Evolutionary conservation across 2,797 vertebrate genomes (phyloP).

Genomic region (Acanthopagrus latus): DNA sequence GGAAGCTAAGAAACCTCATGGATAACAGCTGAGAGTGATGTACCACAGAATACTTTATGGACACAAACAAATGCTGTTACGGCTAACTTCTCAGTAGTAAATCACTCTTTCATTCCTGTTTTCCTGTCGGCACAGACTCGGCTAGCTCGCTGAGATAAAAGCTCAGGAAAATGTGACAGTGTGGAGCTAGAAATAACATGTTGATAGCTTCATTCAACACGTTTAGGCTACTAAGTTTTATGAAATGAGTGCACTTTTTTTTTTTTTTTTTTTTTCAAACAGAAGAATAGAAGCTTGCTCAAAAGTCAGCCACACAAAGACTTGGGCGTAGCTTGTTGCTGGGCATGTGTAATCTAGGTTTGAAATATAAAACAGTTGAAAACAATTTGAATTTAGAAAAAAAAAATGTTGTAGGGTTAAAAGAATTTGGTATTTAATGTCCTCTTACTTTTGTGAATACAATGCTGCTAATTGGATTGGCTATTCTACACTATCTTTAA

Average conservation of each 20-base stretch:
- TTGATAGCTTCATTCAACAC: too few species aligned
- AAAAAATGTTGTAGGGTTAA: background rate
- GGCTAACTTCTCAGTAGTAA: too few species aligned
- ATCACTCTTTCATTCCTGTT: background rate
- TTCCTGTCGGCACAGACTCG: conserved; percentile 10
- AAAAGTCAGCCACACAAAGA: background rate
- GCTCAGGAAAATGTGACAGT: conserved; percentile 5
- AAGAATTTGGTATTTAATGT: too few species aligned
- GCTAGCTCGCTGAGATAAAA: conserved; percentile 1
- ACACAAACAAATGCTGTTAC: too few species aligned
- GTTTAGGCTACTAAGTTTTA: too few species aligned
- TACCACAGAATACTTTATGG: background rate
- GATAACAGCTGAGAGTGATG: background rate
- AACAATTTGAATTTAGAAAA: background rate
- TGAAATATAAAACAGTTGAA: background rate
- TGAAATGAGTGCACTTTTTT: too few species aligned
- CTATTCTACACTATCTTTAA: too few species aligned
- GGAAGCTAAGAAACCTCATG: background rate
- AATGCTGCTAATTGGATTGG: too few species aligned
- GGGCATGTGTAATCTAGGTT: background rate
- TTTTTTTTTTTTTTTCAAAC: too few species aligned
- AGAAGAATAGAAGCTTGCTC: background rate
- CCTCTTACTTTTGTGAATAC: too few species aligned
- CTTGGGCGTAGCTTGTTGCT: background rate
- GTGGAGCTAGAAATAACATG: background rate